Percentiles rank a stretch among this genome's conserved stretches.
phyloP scores from a whole-genome alignment of 2,797 vertebrate genomes.

The Triplophysa bombifrons region DNA sequence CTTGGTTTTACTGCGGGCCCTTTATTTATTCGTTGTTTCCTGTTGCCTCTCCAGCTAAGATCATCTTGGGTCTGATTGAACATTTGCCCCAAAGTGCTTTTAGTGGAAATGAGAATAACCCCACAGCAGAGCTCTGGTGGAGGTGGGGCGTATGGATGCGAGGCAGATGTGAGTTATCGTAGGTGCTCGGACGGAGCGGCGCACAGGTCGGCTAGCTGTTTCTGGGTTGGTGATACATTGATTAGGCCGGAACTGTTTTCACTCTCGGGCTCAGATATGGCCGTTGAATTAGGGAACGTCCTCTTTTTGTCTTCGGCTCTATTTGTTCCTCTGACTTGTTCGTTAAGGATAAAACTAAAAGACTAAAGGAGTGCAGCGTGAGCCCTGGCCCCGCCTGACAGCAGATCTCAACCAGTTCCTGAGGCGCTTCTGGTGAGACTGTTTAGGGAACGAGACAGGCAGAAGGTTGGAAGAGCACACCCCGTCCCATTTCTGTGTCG shows the following conservation, averaged over 20 bases:
- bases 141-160: slow-evolving; percentile 46
- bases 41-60: slow-evolving; percentile 63
- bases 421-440: not conserved
- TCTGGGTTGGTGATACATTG: slow-evolving; percentile 49
- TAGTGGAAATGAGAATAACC: slow-evolving; percentile 61
- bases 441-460: slow-evolving; percentile 24
- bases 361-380: not conserved
- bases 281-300: slow-evolving; percentile 43
- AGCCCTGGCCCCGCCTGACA: slow-evolving; percentile 4
- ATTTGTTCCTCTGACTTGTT: slow-evolving; percentile 38
- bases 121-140: slow-evolving; percentile 37
- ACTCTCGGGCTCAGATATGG: slow-evolving; percentile 47
- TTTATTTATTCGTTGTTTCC: slow-evolving; percentile 66
- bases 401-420: not conserved
- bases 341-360: slow-evolving; percentile 30
- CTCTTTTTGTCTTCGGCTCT: slow-evolving; percentile 45
- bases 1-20: slow-evolving; percentile 58
- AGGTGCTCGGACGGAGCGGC: slow-evolving; percentile 47
- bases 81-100: slow-evolving; percentile 63
- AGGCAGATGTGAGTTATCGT: slow-evolving; percentile 56
- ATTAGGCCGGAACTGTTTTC: slow-evolving; percentile 51
- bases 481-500: not conserved
- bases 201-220: slow-evolving; percentile 41
- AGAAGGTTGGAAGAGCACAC: slow-evolving; percentile 1
- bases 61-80: slow-evolving; percentile 62